Evolutionary conservation across 2,797 vertebrate species (phyloP), one percentile per base, ranked within the genome.

Genomic region (Orientallactaga sibirica): DNA sequence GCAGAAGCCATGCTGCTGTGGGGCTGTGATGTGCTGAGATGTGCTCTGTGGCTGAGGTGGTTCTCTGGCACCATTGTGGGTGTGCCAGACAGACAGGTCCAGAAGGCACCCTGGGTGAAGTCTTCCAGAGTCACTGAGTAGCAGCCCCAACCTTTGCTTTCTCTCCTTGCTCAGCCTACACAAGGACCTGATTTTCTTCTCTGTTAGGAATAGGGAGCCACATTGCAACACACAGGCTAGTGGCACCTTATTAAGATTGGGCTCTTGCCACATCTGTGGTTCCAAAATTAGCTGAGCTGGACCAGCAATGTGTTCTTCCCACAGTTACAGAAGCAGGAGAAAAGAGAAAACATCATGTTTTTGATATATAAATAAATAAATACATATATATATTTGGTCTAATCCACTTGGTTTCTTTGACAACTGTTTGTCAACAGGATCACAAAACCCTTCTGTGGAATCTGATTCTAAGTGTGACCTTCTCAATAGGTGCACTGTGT

Each of bases 21-120:
- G 91, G 97, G 93, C 98, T 97, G 81, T 97, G 97, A 97, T 96
- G 97, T 94, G 92, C 94, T 90, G 61, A 98, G 97, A 97, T 97
- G 85, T 95, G 93, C 98, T 98, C 97, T 71, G 15, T 97, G 85
- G 96, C 98, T 97, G 73, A 98, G 98, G 98, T 97, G 48, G 89
- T 98, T 97, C 96, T 94, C 58, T 55, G 98, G 97, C 96, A 96
- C 96, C 93, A 29, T 96, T 97, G 97, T 95, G 96, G 96, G 97
- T 80, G 93, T 48, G 48, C 48, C 48, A 86, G 55, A 96, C 96
- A 97, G 94, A 97, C 98, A 86, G 95, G 2, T 61, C 81, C 73
- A 62, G 94, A 97, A 95, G 96, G 95, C 68, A 58, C 95, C 88
- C 18, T 10, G 71, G 97, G 92, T 94, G 95, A 95, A 86, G 95